These are phyloP conservation scores for Zeuzera pyrina DNA, from an alignment of 2,888 invertebrate genomes.

Conservation along the genomic window DNA sequence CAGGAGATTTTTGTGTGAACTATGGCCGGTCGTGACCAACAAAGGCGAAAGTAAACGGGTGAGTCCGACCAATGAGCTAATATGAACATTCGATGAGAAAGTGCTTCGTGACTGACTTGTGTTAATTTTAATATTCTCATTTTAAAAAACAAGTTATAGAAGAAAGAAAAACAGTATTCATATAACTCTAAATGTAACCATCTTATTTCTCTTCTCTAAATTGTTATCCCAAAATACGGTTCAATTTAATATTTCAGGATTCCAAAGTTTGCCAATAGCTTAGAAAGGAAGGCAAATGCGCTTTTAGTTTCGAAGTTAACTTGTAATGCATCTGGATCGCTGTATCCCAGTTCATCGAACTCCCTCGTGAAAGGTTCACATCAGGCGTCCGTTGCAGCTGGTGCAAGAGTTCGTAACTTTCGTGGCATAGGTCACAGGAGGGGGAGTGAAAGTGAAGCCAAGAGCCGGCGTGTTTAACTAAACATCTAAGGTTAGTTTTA, in stretches of 20 bases:
- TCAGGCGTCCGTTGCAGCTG: constrained; percentile 3
- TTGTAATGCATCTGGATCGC: background rate
- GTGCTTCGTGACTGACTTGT: constrained; percentile 12
- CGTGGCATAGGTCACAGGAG: constrained; percentile 7
- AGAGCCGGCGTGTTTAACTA: no score
- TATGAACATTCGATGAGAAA: constrained; percentile 28
- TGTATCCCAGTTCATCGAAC: constrained; percentile 2
- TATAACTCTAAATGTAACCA: no score
- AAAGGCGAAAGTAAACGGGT: constrained; percentile 37
- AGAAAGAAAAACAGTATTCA: no score
- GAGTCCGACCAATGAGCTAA: constrained; percentile 28
- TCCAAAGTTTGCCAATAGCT: no score
- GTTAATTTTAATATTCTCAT: no score
- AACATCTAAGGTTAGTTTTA: no score
- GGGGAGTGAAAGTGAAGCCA: constrained; percentile 2
- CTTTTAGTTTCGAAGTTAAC: no score
- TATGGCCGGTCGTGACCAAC: constrained; percentile 37
- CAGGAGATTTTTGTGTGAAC: constrained; percentile 22
- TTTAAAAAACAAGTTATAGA: no score
- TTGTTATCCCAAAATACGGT: no score
- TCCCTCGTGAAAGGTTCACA: constrained; percentile 7
- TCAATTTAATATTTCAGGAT: no score
- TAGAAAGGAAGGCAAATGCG: no score
- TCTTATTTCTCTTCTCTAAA: no score
- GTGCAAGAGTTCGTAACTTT: constrained; percentile 7